A percentile compares a stretch with the other conserved stretches of the same genome.
Conservation (phyloP, 2,888 invertebrate species). For the Sarcophaga caerulescens region DNA sequence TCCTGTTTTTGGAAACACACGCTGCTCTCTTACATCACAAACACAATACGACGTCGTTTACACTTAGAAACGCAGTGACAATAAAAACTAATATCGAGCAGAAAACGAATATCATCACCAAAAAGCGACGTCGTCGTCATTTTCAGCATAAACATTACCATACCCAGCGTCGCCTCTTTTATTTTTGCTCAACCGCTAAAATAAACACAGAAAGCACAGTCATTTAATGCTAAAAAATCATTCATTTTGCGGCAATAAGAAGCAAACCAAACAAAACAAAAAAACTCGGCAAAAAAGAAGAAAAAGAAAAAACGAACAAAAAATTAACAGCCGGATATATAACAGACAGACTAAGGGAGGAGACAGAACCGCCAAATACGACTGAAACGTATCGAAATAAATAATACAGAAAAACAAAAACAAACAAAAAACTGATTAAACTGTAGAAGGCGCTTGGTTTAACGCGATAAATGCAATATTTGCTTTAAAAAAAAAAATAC, state of each 20-base stretch:
- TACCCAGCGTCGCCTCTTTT: slow-evolving; percentile 28
- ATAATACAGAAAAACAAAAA: not conserved
- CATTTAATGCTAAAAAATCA: slow-evolving; percentile 40
- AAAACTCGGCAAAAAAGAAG: not conserved
- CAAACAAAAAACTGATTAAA: slow-evolving; percentile 6
- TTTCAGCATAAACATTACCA: slow-evolving; percentile 37
- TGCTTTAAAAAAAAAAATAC: not conserved
- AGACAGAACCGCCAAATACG: not conserved
- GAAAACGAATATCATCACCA: not conserved
- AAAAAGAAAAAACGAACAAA: not conserved
- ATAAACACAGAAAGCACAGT: slow-evolving; percentile 9
- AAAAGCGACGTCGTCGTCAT: not conserved
- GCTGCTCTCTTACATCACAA: too few species aligned
- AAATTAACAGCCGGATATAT: slow-evolving; percentile 53
- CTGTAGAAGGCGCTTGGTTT: slow-evolving; percentile 28
- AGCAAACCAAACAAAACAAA: too few species aligned
- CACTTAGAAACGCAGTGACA: not conserved
- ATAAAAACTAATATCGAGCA: not conserved
- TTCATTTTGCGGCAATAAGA: slow-evolving; percentile 3
- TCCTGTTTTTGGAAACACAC: too few species aligned
- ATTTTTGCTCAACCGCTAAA: slow-evolving; percentile 28
- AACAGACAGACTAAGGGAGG: slow-evolving; percentile 46
- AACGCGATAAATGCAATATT: slow-evolving; percentile 18
- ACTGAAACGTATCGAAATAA: not conserved
- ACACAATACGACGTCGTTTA: not conserved